phyloP scores from a whole-genome alignment of 1,140 invertebrate genomes.

The Tribolium castaneum region DNA sequence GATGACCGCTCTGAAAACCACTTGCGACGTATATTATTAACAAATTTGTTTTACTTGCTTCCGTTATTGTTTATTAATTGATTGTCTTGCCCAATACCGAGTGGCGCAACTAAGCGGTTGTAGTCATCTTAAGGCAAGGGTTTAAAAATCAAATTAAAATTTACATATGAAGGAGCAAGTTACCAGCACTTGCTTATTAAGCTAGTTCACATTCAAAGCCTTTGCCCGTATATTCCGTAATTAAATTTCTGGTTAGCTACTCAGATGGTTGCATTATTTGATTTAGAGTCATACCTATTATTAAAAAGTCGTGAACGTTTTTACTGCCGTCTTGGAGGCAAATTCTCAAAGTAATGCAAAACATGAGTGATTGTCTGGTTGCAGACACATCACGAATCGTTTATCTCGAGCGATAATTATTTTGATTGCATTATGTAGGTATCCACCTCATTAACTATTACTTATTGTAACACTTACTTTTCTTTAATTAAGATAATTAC shows the following conservation, averaged over 20 bases:
- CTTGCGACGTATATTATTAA: constrained; percentile 8
- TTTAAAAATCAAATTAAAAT: neutral
- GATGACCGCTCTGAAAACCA: constrained; percentile 25
- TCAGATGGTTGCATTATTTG: neutral
- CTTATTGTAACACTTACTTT: neutral
- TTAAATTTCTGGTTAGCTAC: neutral
- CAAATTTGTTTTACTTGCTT: neutral
- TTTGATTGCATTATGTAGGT: neutral
- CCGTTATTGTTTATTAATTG: neutral
- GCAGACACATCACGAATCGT: neutral
- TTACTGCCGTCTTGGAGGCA: neutral
- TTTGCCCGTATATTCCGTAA: neutral
- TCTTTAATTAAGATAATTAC: neutral
- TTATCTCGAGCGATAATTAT: too few species aligned
- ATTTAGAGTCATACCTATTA: neutral
- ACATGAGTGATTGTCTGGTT: constrained; percentile 17
- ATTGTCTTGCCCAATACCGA: neutral
- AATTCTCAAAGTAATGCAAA: neutral
- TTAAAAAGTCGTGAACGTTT: neutral
- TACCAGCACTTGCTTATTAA: neutral
- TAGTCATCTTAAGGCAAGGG: neutral
- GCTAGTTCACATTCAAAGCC: neutral
- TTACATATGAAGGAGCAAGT: neutral
- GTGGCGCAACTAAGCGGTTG: neutral
- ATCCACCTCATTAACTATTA: neutral